Percentiles rank a stretch among this genome's conserved stretches.
These are phyloP conservation scores for Orthosia gracilis DNA, from an alignment of 2,888 invertebrate species.

Conservation along the genomic window DNA sequence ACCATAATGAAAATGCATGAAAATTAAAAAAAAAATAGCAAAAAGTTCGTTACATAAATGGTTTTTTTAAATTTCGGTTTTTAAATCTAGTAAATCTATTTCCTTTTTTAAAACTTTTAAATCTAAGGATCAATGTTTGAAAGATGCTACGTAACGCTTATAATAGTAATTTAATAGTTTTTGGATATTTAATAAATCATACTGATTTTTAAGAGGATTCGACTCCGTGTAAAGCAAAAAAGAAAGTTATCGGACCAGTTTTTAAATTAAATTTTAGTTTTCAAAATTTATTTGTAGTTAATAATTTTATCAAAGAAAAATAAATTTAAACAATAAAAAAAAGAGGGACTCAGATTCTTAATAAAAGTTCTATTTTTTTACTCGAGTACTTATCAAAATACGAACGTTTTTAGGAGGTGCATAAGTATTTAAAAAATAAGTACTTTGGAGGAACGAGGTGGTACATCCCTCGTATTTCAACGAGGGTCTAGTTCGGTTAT, in stretches of 20 bases:
- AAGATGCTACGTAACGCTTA: constrained; percentile 64
- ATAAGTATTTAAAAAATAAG: not conserved
- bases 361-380: not conserved
- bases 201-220: constrained; percentile 35
- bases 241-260: too few species aligned
- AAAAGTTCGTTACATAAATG: constrained; percentile 27
- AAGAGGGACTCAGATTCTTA: too few species aligned
- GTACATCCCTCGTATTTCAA: not conserved
- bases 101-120: constrained; percentile 45
- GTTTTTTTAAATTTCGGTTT: constrained; percentile 28
- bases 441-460: not conserved
- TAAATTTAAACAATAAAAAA: too few species aligned
- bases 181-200: constrained; percentile 42
- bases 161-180: constrained; percentile 51
- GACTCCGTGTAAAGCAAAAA: constrained; percentile 8
- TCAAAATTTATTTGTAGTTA: not conserved
- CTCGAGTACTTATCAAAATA: not conserved
- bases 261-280: not conserved
- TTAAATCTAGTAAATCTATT: constrained; percentile 49
- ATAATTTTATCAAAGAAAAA: not conserved
- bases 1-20: constrained; percentile 17
- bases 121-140: constrained; percentile 59
- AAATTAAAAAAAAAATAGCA: constrained; percentile 25
- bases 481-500: not conserved
- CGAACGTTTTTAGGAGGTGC: not conserved